These are phyloP conservation scores for Carassius carassius DNA, from an alignment of 2,113 vertebrate species.

Conservation along the genomic window DNA sequence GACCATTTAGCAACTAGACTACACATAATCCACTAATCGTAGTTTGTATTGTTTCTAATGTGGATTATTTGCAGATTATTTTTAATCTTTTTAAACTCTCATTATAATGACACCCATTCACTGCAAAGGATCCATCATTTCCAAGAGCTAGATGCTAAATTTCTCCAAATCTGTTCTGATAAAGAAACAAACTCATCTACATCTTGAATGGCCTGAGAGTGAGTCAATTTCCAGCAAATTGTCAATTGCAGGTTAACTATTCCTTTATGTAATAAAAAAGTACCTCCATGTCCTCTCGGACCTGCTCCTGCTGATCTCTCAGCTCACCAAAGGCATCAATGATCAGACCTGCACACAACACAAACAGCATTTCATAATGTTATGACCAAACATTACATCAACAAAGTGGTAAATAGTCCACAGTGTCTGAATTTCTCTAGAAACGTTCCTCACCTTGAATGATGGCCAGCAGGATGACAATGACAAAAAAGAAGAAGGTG, in stretches of 20 bases:
- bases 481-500: conserved; percentile 96
- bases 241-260: not conserved
- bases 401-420: not conserved
- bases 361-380: conserved; percentile 21
- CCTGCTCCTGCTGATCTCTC: conserved; percentile 91
- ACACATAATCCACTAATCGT: too few species aligned
- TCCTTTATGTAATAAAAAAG: not conserved
- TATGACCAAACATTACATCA: not conserved
- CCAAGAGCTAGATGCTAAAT: too few species aligned
- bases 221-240: not conserved
- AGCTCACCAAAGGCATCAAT: conserved; percentile 91
- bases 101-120: too few species aligned
- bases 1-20: too few species aligned
- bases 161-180: too few species aligned
- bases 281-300: conserved; percentile 96
- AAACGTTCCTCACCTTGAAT: conserved; percentile 81
- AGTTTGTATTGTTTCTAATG: too few species aligned
- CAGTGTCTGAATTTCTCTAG: not conserved
- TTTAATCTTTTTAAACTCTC: too few species aligned
- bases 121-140: too few species aligned
- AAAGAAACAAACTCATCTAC: too few species aligned
- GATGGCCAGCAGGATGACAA: conserved; percentile 92
- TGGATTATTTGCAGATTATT: too few species aligned
- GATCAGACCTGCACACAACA: conserved; percentile 80
- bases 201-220: too few species aligned